Evolutionary conservation across 2,113 vertebrate species (phyloP), one percentile per base, ranked within the genome.

Genomic region (Copsychus sechellarum): DNA sequence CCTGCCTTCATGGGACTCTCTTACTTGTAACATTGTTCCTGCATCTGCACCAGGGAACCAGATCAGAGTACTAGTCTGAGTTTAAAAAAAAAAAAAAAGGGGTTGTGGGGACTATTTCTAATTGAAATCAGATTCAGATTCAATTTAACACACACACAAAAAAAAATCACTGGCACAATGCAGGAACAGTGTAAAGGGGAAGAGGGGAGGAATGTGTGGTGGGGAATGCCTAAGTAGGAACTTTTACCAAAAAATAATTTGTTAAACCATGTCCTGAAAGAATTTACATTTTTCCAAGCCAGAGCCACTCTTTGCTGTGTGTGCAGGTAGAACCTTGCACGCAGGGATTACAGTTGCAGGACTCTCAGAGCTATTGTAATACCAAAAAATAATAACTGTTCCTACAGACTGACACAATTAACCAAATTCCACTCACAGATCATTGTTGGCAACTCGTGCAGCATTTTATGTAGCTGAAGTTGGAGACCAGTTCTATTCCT

Each of bases 371-470:
- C 86, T 86, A 40, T 48, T 88, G 72, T 31, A 78, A 70, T 48
- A 70, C 88, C 67, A 70, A 36, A 88, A 93, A 88, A 51, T 81
- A 86, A 31, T 31, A 72, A 92, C 54, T 3, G 24, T 90, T 95
- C 74, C 67, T 94, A 88, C 93, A 95, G 67, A 81, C 64, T 62
- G 86, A 94, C 88, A 94, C 90, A 93, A 92, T 92, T 88, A 92
- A 88, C 90, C 82, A 86, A 95, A 94, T 93, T 95, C 93, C 90
- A 88, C 67, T 96, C 29, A 62, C 62, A 86, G 81, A 91, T 94
- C 94, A 81, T 66, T 92, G 94, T 12, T 94, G 78, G 93, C 87
- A 95, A 93, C n/a, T 86, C 3, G 0, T 77, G 38, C 78, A 93
- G 85, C 67, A 90, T 90, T 94, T 97, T 86, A 85, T 88, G 71